Conservation (phyloP, 2,888 invertebrate species). For the Amiota mariae region DNA sequence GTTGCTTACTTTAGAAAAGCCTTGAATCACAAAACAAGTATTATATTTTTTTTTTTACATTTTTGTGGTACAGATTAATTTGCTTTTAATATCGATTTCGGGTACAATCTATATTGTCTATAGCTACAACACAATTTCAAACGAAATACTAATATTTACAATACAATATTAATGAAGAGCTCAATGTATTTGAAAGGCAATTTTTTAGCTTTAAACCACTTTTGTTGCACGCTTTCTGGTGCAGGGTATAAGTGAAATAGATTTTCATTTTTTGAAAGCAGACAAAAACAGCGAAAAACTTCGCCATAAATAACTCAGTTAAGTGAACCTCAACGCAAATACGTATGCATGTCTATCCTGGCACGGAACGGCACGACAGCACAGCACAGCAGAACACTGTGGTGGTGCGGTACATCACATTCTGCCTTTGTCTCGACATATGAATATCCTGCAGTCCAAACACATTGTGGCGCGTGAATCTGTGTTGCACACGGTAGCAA, state of each 20-base stretch:
- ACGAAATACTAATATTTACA: too few relatives aligned
- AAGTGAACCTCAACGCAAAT: slow-evolving; percentile 22
- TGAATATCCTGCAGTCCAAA: neutral
- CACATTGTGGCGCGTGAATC: neutral
- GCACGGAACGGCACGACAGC: slow-evolving; percentile 3
- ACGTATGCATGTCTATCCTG: slow-evolving; percentile 12
- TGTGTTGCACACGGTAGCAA: neutral
- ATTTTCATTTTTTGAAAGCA: neutral
- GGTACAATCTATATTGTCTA: too few relatives aligned
- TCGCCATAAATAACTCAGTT: slow-evolving; percentile 35
- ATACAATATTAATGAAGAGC: too few relatives aligned
- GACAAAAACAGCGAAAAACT: slow-evolving; percentile 21
- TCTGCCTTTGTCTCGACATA: slow-evolving; percentile 6
- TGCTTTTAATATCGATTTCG: too few relatives aligned
- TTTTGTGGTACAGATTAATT: too few relatives aligned
- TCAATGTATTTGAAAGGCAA: neutral
- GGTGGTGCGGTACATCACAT: neutral
- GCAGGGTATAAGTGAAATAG: neutral
- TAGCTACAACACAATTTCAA: too few relatives aligned
- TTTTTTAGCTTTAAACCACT: neutral
- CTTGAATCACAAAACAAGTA: too few relatives aligned
- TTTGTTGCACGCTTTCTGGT: neutral
- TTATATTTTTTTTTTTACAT: too few relatives aligned
- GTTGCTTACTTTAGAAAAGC: too few relatives aligned
- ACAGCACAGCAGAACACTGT: neutral